Conservation (phyloP, 1,140 invertebrate genomes). For the Achroia grisella region DNA sequence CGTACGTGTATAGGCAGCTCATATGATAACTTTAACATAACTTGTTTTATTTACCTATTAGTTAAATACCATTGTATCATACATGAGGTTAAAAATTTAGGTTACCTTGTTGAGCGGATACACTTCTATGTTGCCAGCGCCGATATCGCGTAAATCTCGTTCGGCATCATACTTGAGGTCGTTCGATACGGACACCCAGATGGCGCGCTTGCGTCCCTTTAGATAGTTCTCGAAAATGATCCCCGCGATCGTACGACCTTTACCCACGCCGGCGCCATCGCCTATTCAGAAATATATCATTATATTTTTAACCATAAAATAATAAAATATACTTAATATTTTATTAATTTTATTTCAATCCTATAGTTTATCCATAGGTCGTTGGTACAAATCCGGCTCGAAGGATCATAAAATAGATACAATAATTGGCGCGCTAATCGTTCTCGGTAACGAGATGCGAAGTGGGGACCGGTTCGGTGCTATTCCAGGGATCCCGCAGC, state of each 20-base stretch:
- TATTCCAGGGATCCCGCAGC: too few relatives aligned
- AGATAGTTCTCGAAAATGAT: slow-evolving; percentile 99
- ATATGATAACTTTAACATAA: too few relatives aligned
- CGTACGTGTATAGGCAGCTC: too few relatives aligned
- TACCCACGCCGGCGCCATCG: slow-evolving; percentile 99
- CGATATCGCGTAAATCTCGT: slow-evolving; percentile 96
- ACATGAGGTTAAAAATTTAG: too few relatives aligned
- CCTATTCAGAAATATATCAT: slow-evolving; percentile 75
- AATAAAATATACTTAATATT: too few relatives aligned
- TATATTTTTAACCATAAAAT: too few relatives aligned
- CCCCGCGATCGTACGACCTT: slow-evolving; percentile 98
- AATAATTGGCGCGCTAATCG: slow-evolving; percentile 78
- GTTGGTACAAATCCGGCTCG: background rate
- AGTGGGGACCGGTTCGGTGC: too few relatives aligned
- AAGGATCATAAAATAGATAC: background rate
- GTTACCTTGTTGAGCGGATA: slow-evolving; percentile 90
- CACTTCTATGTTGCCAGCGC: slow-evolving; percentile 92
- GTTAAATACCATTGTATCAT: too few relatives aligned
- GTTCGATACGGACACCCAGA: slow-evolving; percentile 99
- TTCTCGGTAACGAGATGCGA: slow-evolving; percentile 98
- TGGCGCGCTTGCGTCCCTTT: slow-evolving; percentile 92
- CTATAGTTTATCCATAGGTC: background rate
- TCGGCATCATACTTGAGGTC: slow-evolving; percentile 99
- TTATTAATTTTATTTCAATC: too few relatives aligned
- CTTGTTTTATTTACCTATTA: too few relatives aligned